Conservation (phyloP, 2,113 vertebrate species). For the Pleuronectes platessa region DNA sequence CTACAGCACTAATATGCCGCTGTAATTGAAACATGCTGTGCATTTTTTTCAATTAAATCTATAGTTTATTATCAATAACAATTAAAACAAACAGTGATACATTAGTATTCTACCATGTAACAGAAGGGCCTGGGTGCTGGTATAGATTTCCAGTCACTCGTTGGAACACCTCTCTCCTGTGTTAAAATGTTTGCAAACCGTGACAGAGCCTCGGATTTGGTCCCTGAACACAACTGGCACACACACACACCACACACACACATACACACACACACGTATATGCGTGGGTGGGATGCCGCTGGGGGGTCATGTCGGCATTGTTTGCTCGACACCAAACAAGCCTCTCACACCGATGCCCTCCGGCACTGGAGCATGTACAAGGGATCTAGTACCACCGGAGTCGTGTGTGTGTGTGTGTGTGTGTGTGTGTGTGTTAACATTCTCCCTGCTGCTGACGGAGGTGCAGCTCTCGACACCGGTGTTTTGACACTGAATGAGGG, state of each 20-base stretch:
- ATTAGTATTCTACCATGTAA: slow-evolving; percentile 3
- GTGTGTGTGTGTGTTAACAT: background rate
- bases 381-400: background rate
- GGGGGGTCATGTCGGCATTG: slow-evolving; percentile 12
- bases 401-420: background rate
- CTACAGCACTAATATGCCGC: background rate
- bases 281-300: slow-evolving; percentile 1
- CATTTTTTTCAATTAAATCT: background rate
- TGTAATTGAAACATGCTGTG: slow-evolving; percentile 15
- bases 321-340: slow-evolving; percentile 13
- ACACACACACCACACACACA: background rate
- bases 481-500: slow-evolving; percentile 10
- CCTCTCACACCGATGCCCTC: background rate
- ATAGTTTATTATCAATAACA: background rate
- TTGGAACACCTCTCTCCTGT: background rate
- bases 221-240: background rate
- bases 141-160: slow-evolving; percentile 2
- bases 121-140: background rate
- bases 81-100: slow-evolving; percentile 7
- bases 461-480: slow-evolving; percentile 18
- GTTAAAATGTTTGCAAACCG: background rate
- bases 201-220: background rate
- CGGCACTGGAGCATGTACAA: slow-evolving; percentile 7
- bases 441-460: slow-evolving; percentile 10
- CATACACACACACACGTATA: background rate